Conservation (phyloP, 2,113 vertebrate species). For the Diglossa brunneiventris region DNA sequence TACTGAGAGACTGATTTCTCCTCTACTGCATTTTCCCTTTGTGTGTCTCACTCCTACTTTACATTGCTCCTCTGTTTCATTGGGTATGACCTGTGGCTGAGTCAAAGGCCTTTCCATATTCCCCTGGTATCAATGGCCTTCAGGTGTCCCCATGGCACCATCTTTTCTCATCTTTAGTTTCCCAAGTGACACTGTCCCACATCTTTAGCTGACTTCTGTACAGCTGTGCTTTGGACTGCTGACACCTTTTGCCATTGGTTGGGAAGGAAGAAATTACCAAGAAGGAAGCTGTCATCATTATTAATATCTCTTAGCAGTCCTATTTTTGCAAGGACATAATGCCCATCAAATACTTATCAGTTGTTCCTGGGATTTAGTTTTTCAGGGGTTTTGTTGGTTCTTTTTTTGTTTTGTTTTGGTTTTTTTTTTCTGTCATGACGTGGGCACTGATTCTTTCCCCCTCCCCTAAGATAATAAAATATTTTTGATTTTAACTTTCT, state of each 20-base stretch:
- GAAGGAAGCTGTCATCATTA: background rate
- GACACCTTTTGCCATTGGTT: background rate
- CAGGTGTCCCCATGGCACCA: background rate
- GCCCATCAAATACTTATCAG: background rate
- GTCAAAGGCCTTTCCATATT: background rate
- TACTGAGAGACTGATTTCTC: background rate
- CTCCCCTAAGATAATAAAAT: background rate
- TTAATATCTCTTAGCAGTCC: background rate
- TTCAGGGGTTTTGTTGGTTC: rapidly evolving
- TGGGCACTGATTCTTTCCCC: background rate
- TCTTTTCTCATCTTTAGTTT: background rate
- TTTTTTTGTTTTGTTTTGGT: background rate
- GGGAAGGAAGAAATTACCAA: background rate
- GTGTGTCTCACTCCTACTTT: background rate
- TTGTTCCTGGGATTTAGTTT: background rate
- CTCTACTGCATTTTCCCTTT: background rate
- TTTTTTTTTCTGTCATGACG: background rate
- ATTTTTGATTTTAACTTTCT: background rate
- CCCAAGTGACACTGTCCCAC: background rate
- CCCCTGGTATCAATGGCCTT: background rate
- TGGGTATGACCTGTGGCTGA: background rate
- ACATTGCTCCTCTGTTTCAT: background rate
- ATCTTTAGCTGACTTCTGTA: background rate
- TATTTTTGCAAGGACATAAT: background rate
- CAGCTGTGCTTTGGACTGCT: background rate